phyloP scores from a whole-genome alignment of 2,888 invertebrate species.

The Cataglyphis cursor region DNA sequence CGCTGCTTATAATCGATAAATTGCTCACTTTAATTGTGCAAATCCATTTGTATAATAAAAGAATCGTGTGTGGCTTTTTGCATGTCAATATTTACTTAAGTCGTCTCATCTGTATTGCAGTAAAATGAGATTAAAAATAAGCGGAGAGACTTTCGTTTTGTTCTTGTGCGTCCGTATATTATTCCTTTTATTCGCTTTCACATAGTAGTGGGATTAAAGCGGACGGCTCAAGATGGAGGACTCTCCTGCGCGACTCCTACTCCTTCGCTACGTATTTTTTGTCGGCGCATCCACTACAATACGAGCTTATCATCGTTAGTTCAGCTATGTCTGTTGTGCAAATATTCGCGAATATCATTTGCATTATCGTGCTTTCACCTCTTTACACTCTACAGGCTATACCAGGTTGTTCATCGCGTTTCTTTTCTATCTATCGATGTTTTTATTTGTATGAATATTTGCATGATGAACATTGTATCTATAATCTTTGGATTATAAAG shows the following conservation, averaged over 20 bases:
- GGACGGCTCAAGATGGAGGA: conserved; percentile 8
- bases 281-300: not conserved
- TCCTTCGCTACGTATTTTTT: conserved; percentile 16
- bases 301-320: conserved; percentile 45
- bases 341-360: conserved; percentile 28
- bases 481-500: not conserved
- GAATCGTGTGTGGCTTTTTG: not conserved
- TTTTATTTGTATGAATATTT: not conserved
- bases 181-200: conserved; percentile 28
- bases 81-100: conserved; percentile 15
- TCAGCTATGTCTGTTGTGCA: conserved; percentile 17
- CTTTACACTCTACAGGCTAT: not conserved
- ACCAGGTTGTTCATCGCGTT: not conserved
- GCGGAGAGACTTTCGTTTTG: not conserved
- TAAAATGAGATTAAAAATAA: conserved; percentile 10
- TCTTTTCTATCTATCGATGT: not conserved
- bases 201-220: conserved; percentile 26
- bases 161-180: not conserved
- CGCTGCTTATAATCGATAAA: not conserved
- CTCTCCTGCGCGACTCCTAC: not conserved
- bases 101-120: not conserved
- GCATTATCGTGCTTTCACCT: conserved; percentile 19
- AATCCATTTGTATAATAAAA: not conserved
- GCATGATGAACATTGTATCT: not conserved
- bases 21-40: not conserved